These are phyloP conservation scores for Eutrigla gurnardus DNA, from an alignment of 2,797 vertebrate species.

Conservation along the genomic window DNA sequence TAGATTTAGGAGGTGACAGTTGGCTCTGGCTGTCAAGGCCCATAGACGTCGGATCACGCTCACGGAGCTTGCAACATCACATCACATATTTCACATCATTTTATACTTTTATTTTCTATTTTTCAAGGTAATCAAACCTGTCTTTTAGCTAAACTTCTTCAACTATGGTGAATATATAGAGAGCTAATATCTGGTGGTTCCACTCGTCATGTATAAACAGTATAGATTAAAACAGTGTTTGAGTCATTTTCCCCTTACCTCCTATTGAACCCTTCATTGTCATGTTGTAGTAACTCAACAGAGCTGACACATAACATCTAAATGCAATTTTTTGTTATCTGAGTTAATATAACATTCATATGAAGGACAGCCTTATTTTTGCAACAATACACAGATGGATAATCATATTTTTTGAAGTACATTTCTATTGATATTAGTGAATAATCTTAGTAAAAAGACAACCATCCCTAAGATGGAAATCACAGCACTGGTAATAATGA, in stretches of 20 bases:
- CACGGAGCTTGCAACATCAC: constrained; percentile 12
- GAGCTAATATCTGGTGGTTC: not conserved
- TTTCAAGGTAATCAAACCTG: not conserved
- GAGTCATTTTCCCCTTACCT: not conserved
- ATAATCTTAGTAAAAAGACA: not conserved
- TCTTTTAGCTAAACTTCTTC: not conserved
- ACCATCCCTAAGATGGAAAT: not conserved
- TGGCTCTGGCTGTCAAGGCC: constrained; percentile 11
- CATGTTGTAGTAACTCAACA: not conserved
- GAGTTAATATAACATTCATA: not conserved
- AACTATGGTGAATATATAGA: too few species aligned
- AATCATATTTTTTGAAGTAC: not conserved
- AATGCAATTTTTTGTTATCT: not conserved
- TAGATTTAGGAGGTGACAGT: constrained; percentile 35
- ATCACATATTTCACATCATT: constrained; percentile 6
- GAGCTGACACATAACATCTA: not conserved
- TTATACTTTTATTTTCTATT: not conserved
- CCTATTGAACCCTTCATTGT: not conserved
- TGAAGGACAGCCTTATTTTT: not conserved
- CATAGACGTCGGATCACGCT: constrained; percentile 11
- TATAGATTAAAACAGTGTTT: not conserved
- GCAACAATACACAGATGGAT: not conserved
- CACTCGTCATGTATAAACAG: not conserved
- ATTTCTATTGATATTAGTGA: not conserved
- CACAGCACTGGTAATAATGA: not conserved